A percentile compares a stretch with the other conserved stretches of the same genome.
Conservation (phyloP, 92 coral and sea anemone species). For the Nematostella vectensis region DNA sequence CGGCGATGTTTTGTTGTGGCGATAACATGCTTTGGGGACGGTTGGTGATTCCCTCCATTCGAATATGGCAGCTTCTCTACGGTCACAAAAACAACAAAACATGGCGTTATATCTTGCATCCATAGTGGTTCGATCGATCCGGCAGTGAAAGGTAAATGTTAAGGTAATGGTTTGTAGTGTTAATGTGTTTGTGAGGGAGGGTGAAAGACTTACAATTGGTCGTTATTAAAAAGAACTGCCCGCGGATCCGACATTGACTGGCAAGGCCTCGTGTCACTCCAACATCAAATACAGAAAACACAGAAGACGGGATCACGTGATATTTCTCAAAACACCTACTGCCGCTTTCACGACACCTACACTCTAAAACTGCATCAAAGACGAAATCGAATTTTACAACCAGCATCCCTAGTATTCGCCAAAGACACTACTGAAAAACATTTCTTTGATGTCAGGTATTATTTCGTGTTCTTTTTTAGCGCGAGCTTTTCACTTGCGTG, state of each 20-base stretch:
- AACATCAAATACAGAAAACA: constrained; percentile 28
- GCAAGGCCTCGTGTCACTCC: constrained; percentile 49
- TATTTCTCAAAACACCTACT: constrained; percentile 2
- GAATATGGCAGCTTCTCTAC: constrained; percentile 48
- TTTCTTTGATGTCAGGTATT: too few relatives aligned
- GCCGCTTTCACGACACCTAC: constrained; percentile 27
- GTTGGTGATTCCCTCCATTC: constrained; percentile 84
- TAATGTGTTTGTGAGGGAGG: constrained; percentile 98
- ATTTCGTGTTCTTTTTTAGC: too few relatives aligned
- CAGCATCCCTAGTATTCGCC: too few relatives aligned
- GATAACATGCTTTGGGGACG: constrained; percentile 72
- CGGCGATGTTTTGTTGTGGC: constrained; percentile 59
- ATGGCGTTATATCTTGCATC: constrained; percentile 37
- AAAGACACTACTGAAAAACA: too few relatives aligned
- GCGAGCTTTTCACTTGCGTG: too few relatives aligned
- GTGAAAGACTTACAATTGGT: constrained; percentile 99
- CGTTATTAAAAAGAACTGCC: constrained; percentile 97
- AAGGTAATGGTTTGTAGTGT: constrained; percentile 76
- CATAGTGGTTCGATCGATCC: constrained; percentile 42
- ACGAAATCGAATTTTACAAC: background rate
- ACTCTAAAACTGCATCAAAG: too few relatives aligned
- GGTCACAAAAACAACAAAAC: constrained; percentile 31
- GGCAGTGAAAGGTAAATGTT: constrained; percentile 71
- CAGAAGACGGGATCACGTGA: constrained; percentile 37
- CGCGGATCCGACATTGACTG: constrained; percentile 68